Percentiles rank a stretch among this genome's conserved stretches.
Conservation (phyloP, 2,113 vertebrate species). For the Cynopterus brachyotis region DNA sequence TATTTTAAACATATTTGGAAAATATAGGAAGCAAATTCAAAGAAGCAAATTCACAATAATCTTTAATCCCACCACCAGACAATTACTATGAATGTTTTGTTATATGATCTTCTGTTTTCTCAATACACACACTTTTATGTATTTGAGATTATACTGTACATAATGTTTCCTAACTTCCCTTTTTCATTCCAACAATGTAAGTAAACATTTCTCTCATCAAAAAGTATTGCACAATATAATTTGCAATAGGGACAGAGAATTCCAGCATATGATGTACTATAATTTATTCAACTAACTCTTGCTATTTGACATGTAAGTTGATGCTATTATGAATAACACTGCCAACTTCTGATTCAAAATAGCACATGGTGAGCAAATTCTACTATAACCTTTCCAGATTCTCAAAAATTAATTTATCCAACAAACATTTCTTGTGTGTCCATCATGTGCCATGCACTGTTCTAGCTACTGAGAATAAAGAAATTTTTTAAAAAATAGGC, state of each 20-base stretch:
- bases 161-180: not conserved
- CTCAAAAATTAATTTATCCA: slow-evolving; percentile 17
- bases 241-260: not conserved
- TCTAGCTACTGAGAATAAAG: not conserved
- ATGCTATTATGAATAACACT: slow-evolving; percentile 30
- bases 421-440: not conserved
- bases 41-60: slow-evolving; percentile 30
- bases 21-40: not conserved
- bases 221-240: not conserved
- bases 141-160: not conserved
- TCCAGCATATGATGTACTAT: not conserved
- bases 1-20: slow-evolving; percentile 30
- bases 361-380: not conserved
- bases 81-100: not conserved
- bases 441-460: not conserved
- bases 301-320: slow-evolving; percentile 7
- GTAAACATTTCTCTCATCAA: not conserved
- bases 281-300: slow-evolving; percentile 7
- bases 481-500: not conserved
- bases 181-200: not conserved
- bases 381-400: not conserved
- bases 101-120: not conserved
- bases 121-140: not conserved
- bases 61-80: slow-evolving; percentile 10
- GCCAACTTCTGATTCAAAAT: slow-evolving; percentile 45